Percentiles rank a stretch among this genome's conserved stretches.
Evolutionary conservation across 2,113 vertebrate species (phyloP).

Genomic region (Antidorcas marsupialis): DNA sequence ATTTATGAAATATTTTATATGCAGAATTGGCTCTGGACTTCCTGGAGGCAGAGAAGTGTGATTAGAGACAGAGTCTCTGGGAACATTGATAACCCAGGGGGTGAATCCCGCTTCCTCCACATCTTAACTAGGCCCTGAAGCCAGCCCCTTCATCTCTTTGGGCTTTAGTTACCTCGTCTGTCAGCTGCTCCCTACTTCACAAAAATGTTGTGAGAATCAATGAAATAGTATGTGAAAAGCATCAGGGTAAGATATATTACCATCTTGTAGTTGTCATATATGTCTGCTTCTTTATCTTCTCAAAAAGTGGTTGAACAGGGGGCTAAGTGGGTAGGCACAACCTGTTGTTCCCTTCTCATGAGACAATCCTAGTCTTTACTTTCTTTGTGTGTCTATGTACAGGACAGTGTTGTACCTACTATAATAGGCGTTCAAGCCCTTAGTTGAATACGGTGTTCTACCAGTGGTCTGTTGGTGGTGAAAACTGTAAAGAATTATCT

Average conservation of each 20-base stretch:
- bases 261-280: not conserved
- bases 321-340: not conserved
- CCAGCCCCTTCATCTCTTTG: not conserved
- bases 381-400: not conserved
- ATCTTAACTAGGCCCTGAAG: not conserved
- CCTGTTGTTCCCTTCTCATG: not conserved
- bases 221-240: not conserved
- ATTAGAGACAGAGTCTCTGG: not conserved
- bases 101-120: not conserved
- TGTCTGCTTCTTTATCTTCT: not conserved
- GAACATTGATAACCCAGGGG: not conserved
- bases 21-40: not conserved
- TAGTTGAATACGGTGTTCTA: not conserved
- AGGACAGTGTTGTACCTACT: not conserved
- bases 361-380: not conserved
- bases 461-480: not conserved
- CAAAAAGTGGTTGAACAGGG: not conserved
- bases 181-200: not conserved
- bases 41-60: not conserved
- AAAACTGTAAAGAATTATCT: not conserved
- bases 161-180: not conserved
- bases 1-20: slow-evolving; percentile 35
- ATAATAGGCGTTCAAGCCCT: not conserved
- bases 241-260: not conserved
- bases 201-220: not conserved